Evolutionary conservation across 2,113 vertebrate genomes (phyloP).

Genomic region (Vulpes vulpes): DNA sequence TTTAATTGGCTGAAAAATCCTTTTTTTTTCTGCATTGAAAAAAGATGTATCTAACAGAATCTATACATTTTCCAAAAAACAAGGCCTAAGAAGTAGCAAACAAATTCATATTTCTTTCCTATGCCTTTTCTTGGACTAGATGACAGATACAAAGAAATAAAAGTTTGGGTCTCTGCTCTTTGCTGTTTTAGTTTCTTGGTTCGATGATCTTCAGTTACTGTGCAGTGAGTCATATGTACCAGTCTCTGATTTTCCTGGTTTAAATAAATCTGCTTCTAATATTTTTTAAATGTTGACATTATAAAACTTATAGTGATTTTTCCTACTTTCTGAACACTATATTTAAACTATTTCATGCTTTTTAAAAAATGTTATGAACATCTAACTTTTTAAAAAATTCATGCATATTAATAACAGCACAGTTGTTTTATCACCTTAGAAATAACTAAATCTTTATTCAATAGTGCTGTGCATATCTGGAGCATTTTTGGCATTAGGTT

Average conservation of each 20-base stretch:
- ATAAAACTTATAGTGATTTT: background rate
- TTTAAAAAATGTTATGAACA: conserved; percentile 25
- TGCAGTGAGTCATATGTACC: background rate
- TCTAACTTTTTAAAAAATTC: background rate
- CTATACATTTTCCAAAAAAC: background rate
- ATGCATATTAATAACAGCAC: conserved; percentile 48
- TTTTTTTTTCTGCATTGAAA: background rate
- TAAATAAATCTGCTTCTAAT: background rate
- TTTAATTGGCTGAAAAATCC: background rate
- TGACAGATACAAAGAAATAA: background rate
- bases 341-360: background rate
- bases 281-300: background rate
- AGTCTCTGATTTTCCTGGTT: background rate
- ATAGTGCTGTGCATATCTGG: background rate
- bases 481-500: conserved; percentile 67
- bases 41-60: background rate
- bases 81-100: background rate
- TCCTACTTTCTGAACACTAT: background rate
- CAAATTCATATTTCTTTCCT: background rate
- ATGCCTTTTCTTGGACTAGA: background rate
- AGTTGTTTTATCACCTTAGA: conserved; percentile 19
- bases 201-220: background rate
- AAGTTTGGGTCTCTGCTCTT: background rate
- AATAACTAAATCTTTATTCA: conserved; percentile 68
- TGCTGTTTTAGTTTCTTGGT: background rate